Conservation (phyloP, 2,113 vertebrate species). For the Nansenia antarctica region DNA sequence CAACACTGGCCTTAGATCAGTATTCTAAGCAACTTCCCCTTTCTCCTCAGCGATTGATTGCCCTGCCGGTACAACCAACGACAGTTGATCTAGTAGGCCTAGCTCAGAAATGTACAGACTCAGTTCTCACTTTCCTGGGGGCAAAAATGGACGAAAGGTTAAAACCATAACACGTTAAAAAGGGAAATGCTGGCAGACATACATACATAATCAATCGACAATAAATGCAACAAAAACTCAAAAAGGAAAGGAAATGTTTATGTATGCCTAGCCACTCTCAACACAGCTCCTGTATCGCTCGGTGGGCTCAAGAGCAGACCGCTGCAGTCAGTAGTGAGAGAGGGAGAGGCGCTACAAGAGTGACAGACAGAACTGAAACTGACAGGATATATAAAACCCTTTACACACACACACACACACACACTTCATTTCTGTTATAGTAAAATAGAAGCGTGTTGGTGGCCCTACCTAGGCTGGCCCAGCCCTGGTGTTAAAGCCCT, state of each 20-base stretch:
- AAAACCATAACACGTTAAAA: background rate
- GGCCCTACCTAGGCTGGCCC: background rate
- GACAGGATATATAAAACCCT: background rate
- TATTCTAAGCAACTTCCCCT: no score
- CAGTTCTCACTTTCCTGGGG: background rate
- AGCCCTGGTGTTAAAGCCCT: constrained; percentile 38
- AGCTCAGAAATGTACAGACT: background rate
- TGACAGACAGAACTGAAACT: background rate
- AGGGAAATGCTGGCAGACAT: background rate
- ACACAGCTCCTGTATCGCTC: background rate
- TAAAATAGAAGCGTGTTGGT: background rate
- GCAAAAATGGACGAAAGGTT: background rate
- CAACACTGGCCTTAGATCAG: no score
- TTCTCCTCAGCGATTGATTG: no score
- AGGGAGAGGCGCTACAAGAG: no score
- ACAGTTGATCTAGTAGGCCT: background rate
- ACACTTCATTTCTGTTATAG: background rate
- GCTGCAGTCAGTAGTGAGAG: no score
- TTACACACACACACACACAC: background rate
- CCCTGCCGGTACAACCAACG: background rate
- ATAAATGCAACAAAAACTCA: background rate
- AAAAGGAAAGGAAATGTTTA: background rate
- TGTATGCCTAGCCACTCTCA: background rate
- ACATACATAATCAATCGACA: background rate
- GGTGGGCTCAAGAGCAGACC: background rate